A percentile compares a stretch with the other conserved stretches of the same genome.
Conservation (phyloP, 2,113 vertebrate species). For the Opisthocomus hoazin region DNA sequence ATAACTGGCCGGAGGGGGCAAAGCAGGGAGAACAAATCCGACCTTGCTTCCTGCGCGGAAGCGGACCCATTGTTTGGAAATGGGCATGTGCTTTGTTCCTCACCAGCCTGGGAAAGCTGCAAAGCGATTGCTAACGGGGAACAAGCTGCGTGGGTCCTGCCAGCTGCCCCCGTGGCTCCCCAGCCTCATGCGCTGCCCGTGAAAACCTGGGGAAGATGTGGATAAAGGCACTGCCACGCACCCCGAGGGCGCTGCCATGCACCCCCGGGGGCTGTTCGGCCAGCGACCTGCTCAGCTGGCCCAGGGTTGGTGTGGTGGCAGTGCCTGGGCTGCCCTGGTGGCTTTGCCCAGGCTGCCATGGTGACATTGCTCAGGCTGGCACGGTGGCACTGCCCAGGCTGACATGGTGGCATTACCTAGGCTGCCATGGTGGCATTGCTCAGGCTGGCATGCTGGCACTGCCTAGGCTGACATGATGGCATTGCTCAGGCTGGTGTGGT, state of each 20-base stretch:
- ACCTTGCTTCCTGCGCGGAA: constrained; percentile 69
- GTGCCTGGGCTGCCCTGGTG: background rate
- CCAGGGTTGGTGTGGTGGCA: background rate
- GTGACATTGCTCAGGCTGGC: background rate
- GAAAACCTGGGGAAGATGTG: rapidly evolving
- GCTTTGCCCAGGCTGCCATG: background rate
- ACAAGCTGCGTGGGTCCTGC: background rate
- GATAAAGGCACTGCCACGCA: rapidly evolving
- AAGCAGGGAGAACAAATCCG: constrained; percentile 43
- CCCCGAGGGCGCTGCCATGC: rapidly evolving
- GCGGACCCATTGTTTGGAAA: constrained; percentile 57
- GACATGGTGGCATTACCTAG: too few species aligned
- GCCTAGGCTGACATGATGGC: too few species aligned
- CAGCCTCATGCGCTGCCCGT: background rate
- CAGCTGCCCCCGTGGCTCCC: constrained; percentile 14
- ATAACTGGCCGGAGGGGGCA: constrained; percentile 53
- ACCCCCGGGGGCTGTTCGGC: rapidly evolving
- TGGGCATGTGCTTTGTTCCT: constrained; percentile 25
- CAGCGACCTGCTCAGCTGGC: background rate
- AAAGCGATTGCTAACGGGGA: background rate
- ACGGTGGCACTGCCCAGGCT: too few species aligned
- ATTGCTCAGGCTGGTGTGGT: too few species aligned
- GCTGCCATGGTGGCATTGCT: too few species aligned
- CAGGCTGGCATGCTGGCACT: too few species aligned
- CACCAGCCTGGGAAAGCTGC: constrained; percentile 34